Conservation (phyloP, 2,113 vertebrate genomes). For the Myiozetetes cayanensis region DNA sequence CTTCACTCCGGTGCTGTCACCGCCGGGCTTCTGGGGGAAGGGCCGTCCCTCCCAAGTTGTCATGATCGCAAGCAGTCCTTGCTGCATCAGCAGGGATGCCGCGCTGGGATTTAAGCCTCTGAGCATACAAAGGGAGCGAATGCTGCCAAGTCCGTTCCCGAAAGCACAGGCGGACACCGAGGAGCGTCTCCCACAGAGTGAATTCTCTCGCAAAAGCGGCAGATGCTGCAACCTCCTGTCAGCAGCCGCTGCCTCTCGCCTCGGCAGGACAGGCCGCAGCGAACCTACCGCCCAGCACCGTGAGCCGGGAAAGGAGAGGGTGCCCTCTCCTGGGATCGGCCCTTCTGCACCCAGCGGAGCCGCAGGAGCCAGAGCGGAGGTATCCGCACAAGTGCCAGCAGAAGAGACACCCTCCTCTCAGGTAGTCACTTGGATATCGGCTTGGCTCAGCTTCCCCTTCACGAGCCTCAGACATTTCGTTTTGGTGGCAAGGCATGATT, state of each 20-base stretch:
- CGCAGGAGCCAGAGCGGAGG: background rate
- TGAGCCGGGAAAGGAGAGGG: background rate
- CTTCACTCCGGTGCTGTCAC: background rate
- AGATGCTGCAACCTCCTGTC: background rate
- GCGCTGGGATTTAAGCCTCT: background rate
- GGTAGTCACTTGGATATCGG: background rate
- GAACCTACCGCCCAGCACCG: background rate
- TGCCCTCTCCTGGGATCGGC: background rate
- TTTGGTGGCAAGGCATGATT: background rate
- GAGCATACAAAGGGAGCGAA: background rate
- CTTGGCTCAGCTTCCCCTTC: background rate
- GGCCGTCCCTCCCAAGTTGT: background rate
- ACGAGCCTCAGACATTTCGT: background rate
- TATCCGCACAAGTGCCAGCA: background rate
- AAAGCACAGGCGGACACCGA: background rate
- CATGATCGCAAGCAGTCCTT: background rate
- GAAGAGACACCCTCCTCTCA: background rate
- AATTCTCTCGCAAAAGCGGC: background rate
- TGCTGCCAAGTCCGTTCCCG: background rate
- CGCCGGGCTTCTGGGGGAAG: background rate
- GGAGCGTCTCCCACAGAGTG: background rate
- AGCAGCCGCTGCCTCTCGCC: background rate
- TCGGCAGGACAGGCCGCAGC: background rate
- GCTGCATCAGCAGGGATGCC: background rate
- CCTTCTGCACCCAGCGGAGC: rapidly evolving